Evolutionary conservation across 2,888 invertebrate species (phyloP).

Genomic region (Anoplius nigerrimus): DNA sequence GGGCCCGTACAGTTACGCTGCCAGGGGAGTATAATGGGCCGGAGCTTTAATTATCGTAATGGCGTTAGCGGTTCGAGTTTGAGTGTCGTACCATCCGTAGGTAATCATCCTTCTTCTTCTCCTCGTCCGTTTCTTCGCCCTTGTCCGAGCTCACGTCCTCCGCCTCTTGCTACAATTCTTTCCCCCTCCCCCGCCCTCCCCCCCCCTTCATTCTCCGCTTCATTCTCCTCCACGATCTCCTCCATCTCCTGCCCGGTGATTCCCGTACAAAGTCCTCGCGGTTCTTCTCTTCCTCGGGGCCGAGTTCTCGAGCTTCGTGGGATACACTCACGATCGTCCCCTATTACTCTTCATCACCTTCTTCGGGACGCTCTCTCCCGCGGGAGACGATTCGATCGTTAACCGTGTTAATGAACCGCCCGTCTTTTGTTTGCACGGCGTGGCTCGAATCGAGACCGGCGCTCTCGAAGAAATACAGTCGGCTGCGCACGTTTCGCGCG

Average conservation of each 20-base stretch:
- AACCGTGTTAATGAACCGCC: conserved; percentile 4
- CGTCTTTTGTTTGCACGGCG: too few species aligned
- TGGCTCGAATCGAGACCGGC: too few species aligned
- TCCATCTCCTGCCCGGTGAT: conserved; percentile 11
- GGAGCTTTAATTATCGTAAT: conserved; percentile 56
- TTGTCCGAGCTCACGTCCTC: conserved; percentile 17
- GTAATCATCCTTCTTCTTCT: conserved; percentile 9
- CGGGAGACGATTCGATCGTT: conserved; percentile 8
- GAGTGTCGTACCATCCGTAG: too few species aligned
- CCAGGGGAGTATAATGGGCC: conserved; percentile 19
- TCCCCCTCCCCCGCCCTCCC: not conserved
- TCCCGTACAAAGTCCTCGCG: not conserved
- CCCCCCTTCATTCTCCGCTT: conserved; percentile 27
- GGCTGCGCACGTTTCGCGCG: not conserved
- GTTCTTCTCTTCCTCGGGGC: not conserved
- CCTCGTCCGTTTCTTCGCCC: conserved; percentile 4
- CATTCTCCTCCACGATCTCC: conserved; percentile 9
- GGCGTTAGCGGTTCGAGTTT: conserved; percentile 36
- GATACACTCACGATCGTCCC: conserved; percentile 3
- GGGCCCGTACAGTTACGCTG: conserved; percentile 4
- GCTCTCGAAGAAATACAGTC: not conserved
- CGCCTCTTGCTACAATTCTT: conserved; percentile 18
- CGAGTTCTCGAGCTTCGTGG: conserved; percentile 11
- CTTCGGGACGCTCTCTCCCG: not conserved
- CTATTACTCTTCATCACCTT: conserved; percentile 22